phyloP scores from a whole-genome alignment of 64 coral and sea anemone genomes.

The Trachythela sp. region DNA sequence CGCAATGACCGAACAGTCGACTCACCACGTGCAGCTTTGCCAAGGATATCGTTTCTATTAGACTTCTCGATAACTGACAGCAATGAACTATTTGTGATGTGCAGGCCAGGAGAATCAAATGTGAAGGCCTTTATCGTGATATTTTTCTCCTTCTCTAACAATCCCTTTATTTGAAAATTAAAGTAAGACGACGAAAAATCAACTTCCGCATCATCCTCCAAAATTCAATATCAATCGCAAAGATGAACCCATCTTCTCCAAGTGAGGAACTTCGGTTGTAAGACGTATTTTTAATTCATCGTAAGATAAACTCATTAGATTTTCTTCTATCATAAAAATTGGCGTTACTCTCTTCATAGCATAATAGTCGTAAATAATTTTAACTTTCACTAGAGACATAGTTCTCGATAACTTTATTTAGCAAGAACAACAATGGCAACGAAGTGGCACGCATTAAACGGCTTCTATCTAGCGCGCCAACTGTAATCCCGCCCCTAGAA shows the following conservation, averaged over 20 bases:
- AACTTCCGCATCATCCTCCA: not conserved
- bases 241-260: not conserved
- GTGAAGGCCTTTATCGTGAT: not conserved
- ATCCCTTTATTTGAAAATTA: not conserved
- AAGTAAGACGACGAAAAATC: not conserved
- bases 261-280: not conserved
- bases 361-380: too few relatives aligned
- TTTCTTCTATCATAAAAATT: too few relatives aligned
- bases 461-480: too few relatives aligned
- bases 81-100: not conserved
- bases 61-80: not conserved
- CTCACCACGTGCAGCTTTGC: not conserved
- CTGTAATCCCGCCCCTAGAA: too few relatives aligned
- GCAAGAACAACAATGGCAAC: too few relatives aligned
- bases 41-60: not conserved
- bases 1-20: not conserved
- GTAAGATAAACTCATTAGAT: not conserved
- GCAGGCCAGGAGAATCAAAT: not conserved
- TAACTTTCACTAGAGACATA: too few relatives aligned
- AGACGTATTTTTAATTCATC: not conserved
- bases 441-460: too few relatives aligned
- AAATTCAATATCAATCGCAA: constrained; percentile 2
- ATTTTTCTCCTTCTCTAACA: not conserved
- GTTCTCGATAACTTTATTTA: too few relatives aligned
- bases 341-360: too few relatives aligned